Percentiles rank a stretch among this genome's conserved stretches.
Evolutionary conservation across 2,797 vertebrate genomes (phyloP).

Genomic region (Oreonectes daqikongensis): DNA sequence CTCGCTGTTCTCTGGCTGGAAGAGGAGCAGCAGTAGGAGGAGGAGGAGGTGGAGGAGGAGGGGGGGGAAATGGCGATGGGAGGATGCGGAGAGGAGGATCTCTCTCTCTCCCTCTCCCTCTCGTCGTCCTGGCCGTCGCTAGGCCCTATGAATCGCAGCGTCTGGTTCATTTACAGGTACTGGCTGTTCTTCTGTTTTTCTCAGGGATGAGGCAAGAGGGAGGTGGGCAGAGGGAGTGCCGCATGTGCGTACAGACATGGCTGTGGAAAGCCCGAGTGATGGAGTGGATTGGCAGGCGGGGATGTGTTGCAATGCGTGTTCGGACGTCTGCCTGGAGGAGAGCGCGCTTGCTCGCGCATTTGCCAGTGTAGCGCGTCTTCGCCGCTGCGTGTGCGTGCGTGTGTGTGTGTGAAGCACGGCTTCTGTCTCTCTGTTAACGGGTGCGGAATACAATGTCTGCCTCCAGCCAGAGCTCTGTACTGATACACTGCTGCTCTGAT

Average conservation of each 20-base stretch:
- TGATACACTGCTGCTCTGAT: conserved; percentile 63
- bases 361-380: conserved; percentile 44
- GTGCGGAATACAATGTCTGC: conserved; percentile 59
- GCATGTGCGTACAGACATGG: conserved; percentile 68
- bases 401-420: conserved; percentile 38
- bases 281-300: conserved; percentile 63
- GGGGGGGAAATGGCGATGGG: conserved; percentile 81
- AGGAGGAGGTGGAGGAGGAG: conserved; percentile 63
- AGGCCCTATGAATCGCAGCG: conserved; percentile 88
- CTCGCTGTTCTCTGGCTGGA: conserved; percentile 73
- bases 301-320: conserved; percentile 66
- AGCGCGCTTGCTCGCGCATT: conserved; percentile 36
- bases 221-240: conserved; percentile 38
- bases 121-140: conserved; percentile 93
- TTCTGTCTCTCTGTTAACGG: conserved; percentile 40
- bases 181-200: conserved; percentile 68
- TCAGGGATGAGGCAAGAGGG: conserved; percentile 26
- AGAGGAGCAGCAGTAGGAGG: conserved; percentile 78
- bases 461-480: conserved; percentile 65
- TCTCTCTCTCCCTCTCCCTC: conserved; percentile 84
- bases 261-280: conserved; percentile 65
- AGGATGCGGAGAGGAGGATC: conserved; percentile 79
- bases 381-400: conserved; percentile 43
- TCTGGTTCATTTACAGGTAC: conserved; percentile 98
- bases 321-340: conserved; percentile 54